phyloP scores from a whole-genome alignment of 2,797 vertebrate species.

The Sebastes trivittatus region DNA sequence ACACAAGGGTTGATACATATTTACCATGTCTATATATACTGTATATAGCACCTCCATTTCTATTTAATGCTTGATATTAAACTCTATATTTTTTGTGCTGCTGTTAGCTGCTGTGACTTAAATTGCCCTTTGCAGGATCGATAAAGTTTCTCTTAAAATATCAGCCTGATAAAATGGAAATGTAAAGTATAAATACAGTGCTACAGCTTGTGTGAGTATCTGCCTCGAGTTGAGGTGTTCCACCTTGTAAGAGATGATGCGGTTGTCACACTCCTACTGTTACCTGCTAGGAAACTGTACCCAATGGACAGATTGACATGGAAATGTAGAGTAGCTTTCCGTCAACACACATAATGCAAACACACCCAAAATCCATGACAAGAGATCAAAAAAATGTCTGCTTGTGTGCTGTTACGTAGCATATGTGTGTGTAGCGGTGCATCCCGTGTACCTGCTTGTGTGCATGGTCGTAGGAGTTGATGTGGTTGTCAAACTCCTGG shows the following conservation, averaged over 20 bases:
- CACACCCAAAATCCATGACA: conserved; percentile 28
- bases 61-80: neutral
- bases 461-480: conserved; percentile 98
- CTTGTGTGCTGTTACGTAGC: neutral
- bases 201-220: conserved; percentile 21
- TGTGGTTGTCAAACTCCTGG: conserved; percentile 99
- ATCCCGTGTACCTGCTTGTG: conserved; percentile 92
- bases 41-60: neutral
- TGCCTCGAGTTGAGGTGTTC: conserved; percentile 8
- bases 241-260: conserved; percentile 85
- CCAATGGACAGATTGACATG: conserved; percentile 32
- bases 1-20: neutral
- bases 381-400: conserved; percentile 5
- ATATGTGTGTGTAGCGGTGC: conserved; percentile 11
- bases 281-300: conserved; percentile 46
- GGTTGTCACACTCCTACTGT: conserved; percentile 91
- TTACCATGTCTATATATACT: neutral
- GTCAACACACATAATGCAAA: conserved; percentile 29
- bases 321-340: conserved; percentile 45
- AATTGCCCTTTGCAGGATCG: neutral
- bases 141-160: neutral
- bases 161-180: neutral
- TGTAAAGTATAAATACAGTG: conserved; percentile 5
- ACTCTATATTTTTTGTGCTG: neutral
- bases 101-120: neutral